Conservation (phyloP, 2,797 vertebrate genomes). For the Carcharodon carcharias region DNA sequence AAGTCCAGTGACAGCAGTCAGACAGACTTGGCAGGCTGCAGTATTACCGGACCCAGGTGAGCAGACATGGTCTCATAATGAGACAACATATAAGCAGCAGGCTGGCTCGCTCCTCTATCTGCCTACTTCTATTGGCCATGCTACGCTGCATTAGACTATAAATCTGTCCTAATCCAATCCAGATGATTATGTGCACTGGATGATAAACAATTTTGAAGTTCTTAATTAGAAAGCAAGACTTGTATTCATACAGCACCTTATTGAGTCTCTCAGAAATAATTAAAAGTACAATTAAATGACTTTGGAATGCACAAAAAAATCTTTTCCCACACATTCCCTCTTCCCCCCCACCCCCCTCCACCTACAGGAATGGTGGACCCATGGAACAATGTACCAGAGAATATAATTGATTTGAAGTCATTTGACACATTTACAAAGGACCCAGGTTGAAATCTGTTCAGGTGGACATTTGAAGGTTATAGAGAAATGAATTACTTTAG, state of each 20-base stretch:
- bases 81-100: neutral
- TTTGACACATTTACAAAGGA: neutral
- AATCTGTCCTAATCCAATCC: neutral
- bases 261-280: neutral
- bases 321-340: too few species aligned
- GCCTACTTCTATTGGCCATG: neutral
- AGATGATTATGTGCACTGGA: neutral
- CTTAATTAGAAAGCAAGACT: neutral
- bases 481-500: neutral
- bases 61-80: neutral
- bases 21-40: neutral
- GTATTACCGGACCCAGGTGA: neutral
- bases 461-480: neutral
- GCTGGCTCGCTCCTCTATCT: neutral
- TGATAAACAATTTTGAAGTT: neutral
- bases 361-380: neutral
- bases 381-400: neutral
- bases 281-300: neutral
- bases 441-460: neutral
- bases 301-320: neutral
- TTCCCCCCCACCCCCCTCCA: too few species aligned
- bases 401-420: neutral
- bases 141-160: neutral
- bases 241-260: neutral
- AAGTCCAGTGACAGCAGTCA: neutral